Conservation (phyloP, 2,797 vertebrate genomes). For the Ceryle rudis region DNA sequence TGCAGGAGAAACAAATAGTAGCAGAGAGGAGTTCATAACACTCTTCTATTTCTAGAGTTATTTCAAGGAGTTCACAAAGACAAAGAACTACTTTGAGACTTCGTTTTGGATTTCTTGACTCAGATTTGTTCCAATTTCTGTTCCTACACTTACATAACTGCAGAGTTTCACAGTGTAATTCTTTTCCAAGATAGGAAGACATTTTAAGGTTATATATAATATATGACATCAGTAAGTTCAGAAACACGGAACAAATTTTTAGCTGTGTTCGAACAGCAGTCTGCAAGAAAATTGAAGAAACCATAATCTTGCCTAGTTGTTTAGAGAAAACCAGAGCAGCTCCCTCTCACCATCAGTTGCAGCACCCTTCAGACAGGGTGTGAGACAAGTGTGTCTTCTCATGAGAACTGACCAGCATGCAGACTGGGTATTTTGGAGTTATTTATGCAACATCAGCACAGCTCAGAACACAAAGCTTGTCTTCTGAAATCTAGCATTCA, state of each 20-base stretch:
- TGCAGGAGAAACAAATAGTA: not conserved
- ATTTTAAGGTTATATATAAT: not conserved
- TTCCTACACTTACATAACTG: not conserved
- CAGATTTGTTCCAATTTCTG: not conserved
- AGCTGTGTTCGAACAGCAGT: not conserved
- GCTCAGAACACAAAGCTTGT: not conserved
- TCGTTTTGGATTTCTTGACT: not conserved
- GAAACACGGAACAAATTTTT: not conserved
- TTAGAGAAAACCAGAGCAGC: not conserved
- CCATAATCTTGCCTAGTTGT: not conserved
- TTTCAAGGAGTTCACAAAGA: too few species aligned
- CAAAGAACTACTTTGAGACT: not conserved
- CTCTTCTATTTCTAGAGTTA: not conserved
- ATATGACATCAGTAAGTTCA: not conserved
- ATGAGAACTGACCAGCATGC: accelerated
- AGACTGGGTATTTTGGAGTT: not conserved
- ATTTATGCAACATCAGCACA: not conserved
- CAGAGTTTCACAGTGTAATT: not conserved
- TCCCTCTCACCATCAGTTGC: not conserved
- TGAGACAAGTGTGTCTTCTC: not conserved
- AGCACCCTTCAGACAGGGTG: not conserved
- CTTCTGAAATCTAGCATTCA: not conserved
- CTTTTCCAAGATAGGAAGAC: not conserved
- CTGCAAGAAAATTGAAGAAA: not conserved
- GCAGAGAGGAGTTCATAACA: not conserved